These are phyloP conservation scores for Sphenodon punctatus DNA, from an alignment of 2,797 vertebrate genomes.

Conservation along the genomic window DNA sequence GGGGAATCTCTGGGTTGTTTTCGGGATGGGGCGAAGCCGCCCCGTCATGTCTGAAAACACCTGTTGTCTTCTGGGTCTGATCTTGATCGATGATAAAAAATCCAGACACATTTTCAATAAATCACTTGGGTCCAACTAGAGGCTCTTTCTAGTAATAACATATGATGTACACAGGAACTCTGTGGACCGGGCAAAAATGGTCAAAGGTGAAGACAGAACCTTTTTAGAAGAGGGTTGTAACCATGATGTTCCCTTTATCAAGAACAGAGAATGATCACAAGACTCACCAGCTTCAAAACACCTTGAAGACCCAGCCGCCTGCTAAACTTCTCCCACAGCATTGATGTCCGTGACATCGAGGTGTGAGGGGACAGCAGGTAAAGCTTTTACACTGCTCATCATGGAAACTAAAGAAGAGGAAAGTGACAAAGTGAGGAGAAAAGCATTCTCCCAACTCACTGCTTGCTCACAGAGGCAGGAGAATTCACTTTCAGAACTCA, in stretches of 20 bases:
- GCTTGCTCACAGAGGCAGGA: background rate
- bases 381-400: background rate
- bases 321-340: background rate
- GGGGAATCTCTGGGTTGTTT: too few species aligned
- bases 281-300: background rate
- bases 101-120: background rate
- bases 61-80: too few species aligned
- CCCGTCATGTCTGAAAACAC: too few species aligned
- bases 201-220: background rate
- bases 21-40: too few species aligned
- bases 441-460: background rate
- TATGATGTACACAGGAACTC: background rate
- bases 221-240: background rate
- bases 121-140: background rate
- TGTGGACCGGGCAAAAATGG: too few species aligned
- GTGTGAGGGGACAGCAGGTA: background rate
- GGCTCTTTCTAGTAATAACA: background rate
- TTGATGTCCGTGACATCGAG: too few species aligned
- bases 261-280: background rate
- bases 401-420: too few species aligned
- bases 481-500: background rate
- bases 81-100: too few species aligned
- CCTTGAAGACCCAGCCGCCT: background rate
- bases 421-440: background rate
- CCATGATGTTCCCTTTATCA: background rate